These are phyloP conservation scores for Regulus satrapa DNA, from an alignment of 2,113 vertebrate species.

Conservation along the genomic window DNA sequence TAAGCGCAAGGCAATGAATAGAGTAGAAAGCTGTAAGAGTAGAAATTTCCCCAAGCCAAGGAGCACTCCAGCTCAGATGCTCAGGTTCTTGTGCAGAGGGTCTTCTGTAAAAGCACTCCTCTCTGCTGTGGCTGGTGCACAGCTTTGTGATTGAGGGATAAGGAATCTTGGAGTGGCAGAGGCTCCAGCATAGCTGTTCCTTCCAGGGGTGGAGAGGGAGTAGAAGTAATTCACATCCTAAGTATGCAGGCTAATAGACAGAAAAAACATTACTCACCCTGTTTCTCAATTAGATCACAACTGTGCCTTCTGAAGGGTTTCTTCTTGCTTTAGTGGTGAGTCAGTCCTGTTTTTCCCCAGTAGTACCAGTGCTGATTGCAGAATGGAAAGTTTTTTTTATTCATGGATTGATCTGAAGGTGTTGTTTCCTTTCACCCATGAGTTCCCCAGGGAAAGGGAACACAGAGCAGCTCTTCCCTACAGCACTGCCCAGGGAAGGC, in stretches of 20 bases:
- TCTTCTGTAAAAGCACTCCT: neutral
- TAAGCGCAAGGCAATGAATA: neutral
- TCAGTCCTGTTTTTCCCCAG: neutral
- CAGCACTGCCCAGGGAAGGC: neutral
- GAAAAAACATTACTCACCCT: neutral
- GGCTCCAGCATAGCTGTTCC: neutral
- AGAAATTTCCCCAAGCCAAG: neutral
- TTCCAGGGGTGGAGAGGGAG: neutral
- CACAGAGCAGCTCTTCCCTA: neutral
- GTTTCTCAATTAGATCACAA: neutral
- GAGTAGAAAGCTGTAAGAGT: neutral
- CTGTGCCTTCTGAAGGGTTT: neutral
- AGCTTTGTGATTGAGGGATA: neutral
- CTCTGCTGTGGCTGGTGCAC: neutral
- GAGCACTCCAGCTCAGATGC: neutral
- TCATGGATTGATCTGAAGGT: neutral
- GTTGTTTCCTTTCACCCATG: neutral
- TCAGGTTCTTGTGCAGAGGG: neutral
- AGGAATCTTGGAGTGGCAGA: fast-evolving
- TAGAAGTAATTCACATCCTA: neutral
- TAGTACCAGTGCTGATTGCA: neutral
- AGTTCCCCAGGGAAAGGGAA: neutral
- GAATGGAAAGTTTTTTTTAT: neutral
- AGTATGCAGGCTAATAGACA: neutral
- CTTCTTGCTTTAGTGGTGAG: neutral